Evolutionary conservation across 2,113 vertebrate genomes (phyloP).

Genomic region (Hippocampus guttulatus): DNA sequence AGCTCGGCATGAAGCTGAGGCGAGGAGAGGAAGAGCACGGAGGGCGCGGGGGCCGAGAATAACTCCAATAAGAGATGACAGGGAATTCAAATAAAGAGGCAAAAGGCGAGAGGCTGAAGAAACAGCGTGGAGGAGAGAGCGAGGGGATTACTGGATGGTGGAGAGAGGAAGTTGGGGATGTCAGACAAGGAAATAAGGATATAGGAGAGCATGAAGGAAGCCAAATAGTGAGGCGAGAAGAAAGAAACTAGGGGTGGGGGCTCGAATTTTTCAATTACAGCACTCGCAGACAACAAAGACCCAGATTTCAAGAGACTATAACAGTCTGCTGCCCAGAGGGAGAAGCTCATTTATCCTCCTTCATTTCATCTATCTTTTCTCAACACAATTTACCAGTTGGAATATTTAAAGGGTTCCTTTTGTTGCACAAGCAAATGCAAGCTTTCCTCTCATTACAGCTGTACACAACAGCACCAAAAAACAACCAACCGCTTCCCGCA

Average conservation of each 20-base stretch:
- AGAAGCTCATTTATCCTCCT: constrained; percentile 64
- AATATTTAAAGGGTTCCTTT: constrained; percentile 63
- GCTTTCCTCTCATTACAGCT: constrained; percentile 46
- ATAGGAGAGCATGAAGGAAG: constrained; percentile 33
- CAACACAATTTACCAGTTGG: constrained; percentile 53
- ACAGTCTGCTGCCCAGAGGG: constrained; percentile 61
- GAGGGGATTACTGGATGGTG: constrained; percentile 13
- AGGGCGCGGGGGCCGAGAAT: constrained; percentile 5
- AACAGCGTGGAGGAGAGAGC: constrained; percentile 13
- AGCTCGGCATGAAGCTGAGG: constrained; percentile 46
- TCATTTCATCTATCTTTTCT: constrained; percentile 44
- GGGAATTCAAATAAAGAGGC: constrained; percentile 39
- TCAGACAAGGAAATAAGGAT: constrained; percentile 31
- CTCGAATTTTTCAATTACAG: constrained; percentile 71
- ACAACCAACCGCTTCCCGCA: neutral
- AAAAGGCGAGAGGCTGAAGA: constrained; percentile 18
- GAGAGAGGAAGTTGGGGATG: constrained; percentile 29
- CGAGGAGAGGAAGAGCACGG: neutral
- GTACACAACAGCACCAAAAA: constrained; percentile 9
- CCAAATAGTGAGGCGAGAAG: constrained; percentile 25
- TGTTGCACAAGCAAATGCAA: constrained; percentile 45
- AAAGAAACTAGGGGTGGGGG: constrained; percentile 26
- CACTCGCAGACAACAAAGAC: constrained; percentile 68
- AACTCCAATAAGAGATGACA: constrained; percentile 53
- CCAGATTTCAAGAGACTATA: constrained; percentile 67